Evolutionary conservation across 1,140 invertebrate genomes (phyloP).

Genomic region (Psilanteris sp.): DNA sequence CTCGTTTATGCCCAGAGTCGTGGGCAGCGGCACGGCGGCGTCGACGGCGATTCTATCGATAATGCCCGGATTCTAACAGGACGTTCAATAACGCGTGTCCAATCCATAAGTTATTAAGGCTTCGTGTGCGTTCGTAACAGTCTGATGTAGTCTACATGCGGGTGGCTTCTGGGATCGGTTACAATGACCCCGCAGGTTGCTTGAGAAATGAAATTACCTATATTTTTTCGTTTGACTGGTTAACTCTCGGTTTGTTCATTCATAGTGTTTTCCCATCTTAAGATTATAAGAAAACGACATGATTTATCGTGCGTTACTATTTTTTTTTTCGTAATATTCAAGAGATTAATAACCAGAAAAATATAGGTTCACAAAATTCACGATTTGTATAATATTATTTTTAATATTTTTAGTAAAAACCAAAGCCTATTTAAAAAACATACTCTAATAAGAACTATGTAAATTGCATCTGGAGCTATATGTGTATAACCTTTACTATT

Average conservation of each 20-base stretch:
- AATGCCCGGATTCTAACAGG: slow-evolving; percentile 75
- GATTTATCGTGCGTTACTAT: too few relatives aligned
- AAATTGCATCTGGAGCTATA: too few relatives aligned
- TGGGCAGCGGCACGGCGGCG: slow-evolving; percentile 33
- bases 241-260: slow-evolving; percentile 70
- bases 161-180: slow-evolving; percentile 73
- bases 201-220: slow-evolving; percentile 74
- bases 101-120: slow-evolving; percentile 77
- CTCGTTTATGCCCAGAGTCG: slow-evolving; percentile 67
- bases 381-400: too few relatives aligned
- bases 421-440: too few relatives aligned
- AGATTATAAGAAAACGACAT: too few relatives aligned
- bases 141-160: slow-evolving; percentile 68
- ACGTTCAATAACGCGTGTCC: slow-evolving; percentile 74
- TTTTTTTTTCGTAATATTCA: too few relatives aligned
- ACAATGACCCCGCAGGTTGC: slow-evolving; percentile 73
- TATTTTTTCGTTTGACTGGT: slow-evolving; percentile 71
- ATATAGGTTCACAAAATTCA: too few relatives aligned
- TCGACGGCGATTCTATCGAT: slow-evolving; percentile 69
- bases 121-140: slow-evolving; percentile 71
- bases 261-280: slow-evolving; percentile 66
- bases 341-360: too few relatives aligned
- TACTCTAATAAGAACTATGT: too few relatives aligned
- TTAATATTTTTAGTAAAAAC: too few relatives aligned
- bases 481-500: too few relatives aligned